These are phyloP conservation scores for Spea multiplicata DNA, from an alignment of 2,113 vertebrate genomes.

Conservation along the genomic window DNA sequence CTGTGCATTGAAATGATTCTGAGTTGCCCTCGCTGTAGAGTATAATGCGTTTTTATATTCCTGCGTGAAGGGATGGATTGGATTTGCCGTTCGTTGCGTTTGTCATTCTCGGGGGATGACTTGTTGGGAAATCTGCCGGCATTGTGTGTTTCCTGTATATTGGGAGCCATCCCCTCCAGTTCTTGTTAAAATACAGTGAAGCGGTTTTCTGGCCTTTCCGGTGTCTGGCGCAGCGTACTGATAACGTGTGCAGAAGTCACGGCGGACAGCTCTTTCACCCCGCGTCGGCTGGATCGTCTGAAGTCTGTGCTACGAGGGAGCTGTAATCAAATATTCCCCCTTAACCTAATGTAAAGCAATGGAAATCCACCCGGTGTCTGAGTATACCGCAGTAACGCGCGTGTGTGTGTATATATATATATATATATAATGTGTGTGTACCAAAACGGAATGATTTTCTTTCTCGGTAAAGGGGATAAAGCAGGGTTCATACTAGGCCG, in stretches of 20 bases:
- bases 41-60: background rate
- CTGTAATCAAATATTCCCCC: background rate
- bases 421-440: too few species aligned
- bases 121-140: background rate
- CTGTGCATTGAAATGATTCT: too few species aligned
- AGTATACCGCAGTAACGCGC: too few species aligned
- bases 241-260: background rate
- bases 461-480: too few species aligned
- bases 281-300: too few species aligned
- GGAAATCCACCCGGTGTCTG: too few species aligned
- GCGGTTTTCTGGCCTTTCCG: constrained; percentile 28
- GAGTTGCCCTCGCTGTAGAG: background rate
- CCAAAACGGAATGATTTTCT: too few species aligned
- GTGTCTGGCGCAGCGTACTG: constrained; percentile 24
- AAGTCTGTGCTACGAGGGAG: background rate
- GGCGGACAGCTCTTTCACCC: too few species aligned
- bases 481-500: too few species aligned
- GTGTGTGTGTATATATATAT: too few species aligned
- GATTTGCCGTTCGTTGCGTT: background rate
- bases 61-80: constrained; percentile 1
- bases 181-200: constrained; percentile 33
- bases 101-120: constrained; percentile 3
- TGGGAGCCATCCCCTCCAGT: constrained; percentile 13
- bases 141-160: constrained; percentile 26
- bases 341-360: background rate